phyloP scores from a whole-genome alignment of 2,113 vertebrate species.

The Plestiodon gilberti region DNA sequence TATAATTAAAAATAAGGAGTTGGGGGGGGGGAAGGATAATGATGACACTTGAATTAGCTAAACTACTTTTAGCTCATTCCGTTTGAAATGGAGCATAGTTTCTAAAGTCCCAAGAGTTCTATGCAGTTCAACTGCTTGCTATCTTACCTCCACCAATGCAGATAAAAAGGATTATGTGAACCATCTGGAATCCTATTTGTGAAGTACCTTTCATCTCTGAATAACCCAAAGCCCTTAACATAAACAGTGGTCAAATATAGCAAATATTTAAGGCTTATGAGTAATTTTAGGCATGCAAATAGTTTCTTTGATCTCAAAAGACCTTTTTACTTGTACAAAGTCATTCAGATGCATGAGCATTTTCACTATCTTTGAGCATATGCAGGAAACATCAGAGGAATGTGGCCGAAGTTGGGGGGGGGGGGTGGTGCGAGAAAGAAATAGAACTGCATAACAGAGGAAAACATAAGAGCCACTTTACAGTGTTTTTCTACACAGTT shows the following conservation, averaged over 20 bases:
- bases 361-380: not conserved
- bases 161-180: constrained; percentile 28
- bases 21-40: not conserved
- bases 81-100: not conserved
- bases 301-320: constrained; percentile 10
- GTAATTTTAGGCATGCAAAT: constrained; percentile 9
- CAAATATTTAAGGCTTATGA: constrained; percentile 24
- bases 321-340: not conserved
- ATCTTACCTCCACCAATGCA: not conserved
- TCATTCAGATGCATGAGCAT: not conserved
- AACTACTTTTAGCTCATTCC: too few species aligned
- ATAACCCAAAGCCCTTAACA: not conserved
- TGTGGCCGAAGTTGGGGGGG: not conserved
- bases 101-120: not conserved
- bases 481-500: not conserved
- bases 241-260: constrained; percentile 7
- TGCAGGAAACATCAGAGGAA: constrained; percentile 12
- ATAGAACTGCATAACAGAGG: not conserved
- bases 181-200: not conserved
- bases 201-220: constrained; percentile 17
- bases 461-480: not conserved
- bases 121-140: not conserved
- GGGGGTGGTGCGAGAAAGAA: not conserved
- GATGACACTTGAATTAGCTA: not conserved
- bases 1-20: not conserved